A percentile compares a stretch with the other conserved stretches of the same genome.
Conservation (phyloP, 2,888 invertebrate species). For the Athrips mouffetella region DNA sequence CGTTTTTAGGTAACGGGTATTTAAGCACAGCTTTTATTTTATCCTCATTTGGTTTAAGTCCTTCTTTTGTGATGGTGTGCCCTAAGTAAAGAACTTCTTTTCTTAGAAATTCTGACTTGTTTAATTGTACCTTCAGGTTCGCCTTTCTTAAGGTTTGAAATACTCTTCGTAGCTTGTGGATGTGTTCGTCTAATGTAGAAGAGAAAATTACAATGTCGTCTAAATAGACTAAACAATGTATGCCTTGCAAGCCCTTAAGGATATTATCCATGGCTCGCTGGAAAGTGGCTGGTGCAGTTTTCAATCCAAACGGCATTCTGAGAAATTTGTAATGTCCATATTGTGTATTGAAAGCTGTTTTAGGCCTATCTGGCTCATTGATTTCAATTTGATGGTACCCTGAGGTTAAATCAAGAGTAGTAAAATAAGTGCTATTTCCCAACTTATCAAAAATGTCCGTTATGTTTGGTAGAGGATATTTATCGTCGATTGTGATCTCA, state of each 20-base stretch:
- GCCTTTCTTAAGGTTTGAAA: background rate
- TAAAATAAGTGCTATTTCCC: conserved; percentile 14
- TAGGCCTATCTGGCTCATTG: background rate
- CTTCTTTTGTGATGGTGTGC: too few relatives aligned
- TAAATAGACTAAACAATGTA: background rate
- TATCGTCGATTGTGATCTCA: conserved; percentile 16
- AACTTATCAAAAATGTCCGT: conserved; percentile 15
- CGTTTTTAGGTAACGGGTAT: background rate
- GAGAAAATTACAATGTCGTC: background rate
- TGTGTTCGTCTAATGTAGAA: background rate
- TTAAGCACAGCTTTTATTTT: conserved; percentile 1
- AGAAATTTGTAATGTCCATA: conserved; percentile 16
- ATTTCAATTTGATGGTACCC: conserved; percentile 20
- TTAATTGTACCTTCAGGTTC: too few relatives aligned
- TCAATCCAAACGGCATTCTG: too few relatives aligned
- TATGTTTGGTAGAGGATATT: conserved; percentile 21
- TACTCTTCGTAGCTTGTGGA: background rate
- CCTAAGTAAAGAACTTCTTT: too few relatives aligned
- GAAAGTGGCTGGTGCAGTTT: conserved; percentile 11
- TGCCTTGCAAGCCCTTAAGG: background rate
- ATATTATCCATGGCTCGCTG: too few relatives aligned
- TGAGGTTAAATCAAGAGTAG: conserved; percentile 18
- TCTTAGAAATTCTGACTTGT: too few relatives aligned
- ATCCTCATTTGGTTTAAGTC: background rate
- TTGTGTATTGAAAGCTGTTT: conserved; percentile 14